Conservation (phyloP, 2,888 invertebrate species). For the Hesperia comma region DNA sequence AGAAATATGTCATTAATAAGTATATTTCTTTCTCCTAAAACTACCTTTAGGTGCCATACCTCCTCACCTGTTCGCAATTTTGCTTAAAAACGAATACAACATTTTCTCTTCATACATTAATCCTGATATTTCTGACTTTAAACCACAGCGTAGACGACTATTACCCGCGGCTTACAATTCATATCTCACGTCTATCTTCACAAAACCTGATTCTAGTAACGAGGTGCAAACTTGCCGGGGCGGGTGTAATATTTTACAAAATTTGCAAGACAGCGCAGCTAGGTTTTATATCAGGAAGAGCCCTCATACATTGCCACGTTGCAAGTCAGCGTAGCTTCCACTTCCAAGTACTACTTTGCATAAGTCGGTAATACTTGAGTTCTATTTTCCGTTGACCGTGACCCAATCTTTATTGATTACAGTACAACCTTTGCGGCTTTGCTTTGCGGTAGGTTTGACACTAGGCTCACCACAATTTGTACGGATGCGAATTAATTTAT, state of each 20-base stretch:
- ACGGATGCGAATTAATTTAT: no score
- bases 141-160: no score
- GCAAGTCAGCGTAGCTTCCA: not conserved
- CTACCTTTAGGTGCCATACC: no score
- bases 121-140: no score
- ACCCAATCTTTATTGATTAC: constrained; percentile 13
- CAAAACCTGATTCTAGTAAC: constrained; percentile 24
- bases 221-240: constrained; percentile 26
- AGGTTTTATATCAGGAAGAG: constrained; percentile 22
- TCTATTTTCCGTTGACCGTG: constrained; percentile 19
- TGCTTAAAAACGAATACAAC: not conserved
- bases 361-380: constrained; percentile 8
- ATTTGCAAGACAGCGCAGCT: constrained; percentile 27
- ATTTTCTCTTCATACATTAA: not conserved
- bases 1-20: no score
- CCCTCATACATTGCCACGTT: not conserved
- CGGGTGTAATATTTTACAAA: constrained; percentile 29
- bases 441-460: constrained; percentile 9
- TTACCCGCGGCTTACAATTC: not conserved
- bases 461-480: constrained; percentile 11
- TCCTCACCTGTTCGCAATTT: no score
- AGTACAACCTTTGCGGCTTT: constrained; percentile 4
- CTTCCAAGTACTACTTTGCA: constrained; percentile 8
- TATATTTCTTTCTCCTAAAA: not conserved
- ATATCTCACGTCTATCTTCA: not conserved